Conservation (phyloP, 2,797 vertebrate species). For the Hydrolagus colliei region DNA sequence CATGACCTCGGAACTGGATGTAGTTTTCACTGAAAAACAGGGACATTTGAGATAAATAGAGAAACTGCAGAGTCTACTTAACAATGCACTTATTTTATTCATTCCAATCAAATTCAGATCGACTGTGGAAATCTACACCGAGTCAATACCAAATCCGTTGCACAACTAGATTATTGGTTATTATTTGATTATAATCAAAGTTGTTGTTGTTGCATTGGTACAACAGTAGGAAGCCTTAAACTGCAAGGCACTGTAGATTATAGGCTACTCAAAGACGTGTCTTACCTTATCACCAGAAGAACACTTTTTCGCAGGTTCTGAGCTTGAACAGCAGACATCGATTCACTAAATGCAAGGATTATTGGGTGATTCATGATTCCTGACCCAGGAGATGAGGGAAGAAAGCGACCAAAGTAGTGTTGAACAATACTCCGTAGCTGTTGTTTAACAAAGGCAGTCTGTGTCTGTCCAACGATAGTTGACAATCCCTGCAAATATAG, state of each 20-base stretch:
- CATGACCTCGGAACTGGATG: slow-evolving; percentile 75
- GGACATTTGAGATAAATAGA: slow-evolving; percentile 28
- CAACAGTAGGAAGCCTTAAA: not conserved
- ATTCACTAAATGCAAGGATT: slow-evolving; percentile 66
- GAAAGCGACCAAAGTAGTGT: slow-evolving; percentile 83
- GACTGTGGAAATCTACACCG: not conserved
- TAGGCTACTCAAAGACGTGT: slow-evolving; percentile 33
- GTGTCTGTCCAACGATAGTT: slow-evolving; percentile 68
- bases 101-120: too few species aligned
- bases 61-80: not conserved
- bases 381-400: slow-evolving; percentile 60
- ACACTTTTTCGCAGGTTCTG: slow-evolving; percentile 63
- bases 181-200: not conserved
- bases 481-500: slow-evolving; percentile 70
- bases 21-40: slow-evolving; percentile 68
- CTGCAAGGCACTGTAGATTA: slow-evolving; percentile 27
- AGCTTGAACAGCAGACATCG: slow-evolving; percentile 46
- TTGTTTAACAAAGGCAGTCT: slow-evolving; percentile 74
- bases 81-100: not conserved
- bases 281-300: slow-evolving; percentile 73
- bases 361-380: slow-evolving; percentile 72
- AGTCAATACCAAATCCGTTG: too few species aligned
- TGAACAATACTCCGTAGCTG: slow-evolving; percentile 70
- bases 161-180: too few species aligned
- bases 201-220: not conserved